phyloP scores from a whole-genome alignment of 2,888 invertebrate genomes.

The Lissocephala sabroskyi region DNA sequence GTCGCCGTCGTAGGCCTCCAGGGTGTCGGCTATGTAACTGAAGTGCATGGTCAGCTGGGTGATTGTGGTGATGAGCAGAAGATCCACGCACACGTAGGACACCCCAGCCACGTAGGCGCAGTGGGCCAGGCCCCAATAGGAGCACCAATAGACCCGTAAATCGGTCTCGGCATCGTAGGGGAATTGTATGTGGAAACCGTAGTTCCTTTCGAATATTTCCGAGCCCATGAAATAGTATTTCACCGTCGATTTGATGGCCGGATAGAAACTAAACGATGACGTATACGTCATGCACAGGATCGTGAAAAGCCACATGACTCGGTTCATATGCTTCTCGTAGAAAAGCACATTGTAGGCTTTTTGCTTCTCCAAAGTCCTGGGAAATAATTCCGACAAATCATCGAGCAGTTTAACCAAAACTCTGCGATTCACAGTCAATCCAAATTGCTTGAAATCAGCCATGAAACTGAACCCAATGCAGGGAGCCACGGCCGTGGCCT shows the following conservation, averaged over 20 bases:
- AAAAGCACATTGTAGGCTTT: slow-evolving; percentile 25
- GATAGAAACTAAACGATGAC: slow-evolving; percentile 57
- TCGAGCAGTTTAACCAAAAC: slow-evolving; percentile 38
- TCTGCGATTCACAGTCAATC: slow-evolving; percentile 36
- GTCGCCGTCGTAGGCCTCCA: slow-evolving; percentile 36
- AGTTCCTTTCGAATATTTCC: slow-evolving; percentile 47
- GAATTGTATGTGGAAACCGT: slow-evolving; percentile 42
- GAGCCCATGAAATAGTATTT: slow-evolving; percentile 41
- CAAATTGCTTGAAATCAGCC: slow-evolving; percentile 53
- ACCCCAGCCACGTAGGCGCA: slow-evolving; percentile 58
- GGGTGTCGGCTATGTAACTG: slow-evolving; percentile 46
- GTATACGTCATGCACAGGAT: slow-evolving; percentile 53
- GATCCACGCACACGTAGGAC: slow-evolving; percentile 57
- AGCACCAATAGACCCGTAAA: slow-evolving; percentile 44
- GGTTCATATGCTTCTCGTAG: slow-evolving; percentile 37
- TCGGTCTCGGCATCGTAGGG: slow-evolving; percentile 42
- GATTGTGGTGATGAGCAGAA: slow-evolving; percentile 53
- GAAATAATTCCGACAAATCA: slow-evolving; percentile 47
- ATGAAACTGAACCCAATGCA: slow-evolving; percentile 58
- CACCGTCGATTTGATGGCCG: slow-evolving; percentile 45
- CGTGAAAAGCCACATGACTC: slow-evolving; percentile 46
- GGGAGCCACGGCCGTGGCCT: slow-evolving; percentile 61
- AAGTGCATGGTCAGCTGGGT: slow-evolving; percentile 58
- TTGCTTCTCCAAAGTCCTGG: slow-evolving; percentile 32
- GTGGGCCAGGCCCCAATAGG: slow-evolving; percentile 45